A percentile compares a stretch with the other conserved stretches of the same genome.
phyloP scores from a whole-genome alignment of 1,140 invertebrate species.

The Euglossa dilemma region DNA sequence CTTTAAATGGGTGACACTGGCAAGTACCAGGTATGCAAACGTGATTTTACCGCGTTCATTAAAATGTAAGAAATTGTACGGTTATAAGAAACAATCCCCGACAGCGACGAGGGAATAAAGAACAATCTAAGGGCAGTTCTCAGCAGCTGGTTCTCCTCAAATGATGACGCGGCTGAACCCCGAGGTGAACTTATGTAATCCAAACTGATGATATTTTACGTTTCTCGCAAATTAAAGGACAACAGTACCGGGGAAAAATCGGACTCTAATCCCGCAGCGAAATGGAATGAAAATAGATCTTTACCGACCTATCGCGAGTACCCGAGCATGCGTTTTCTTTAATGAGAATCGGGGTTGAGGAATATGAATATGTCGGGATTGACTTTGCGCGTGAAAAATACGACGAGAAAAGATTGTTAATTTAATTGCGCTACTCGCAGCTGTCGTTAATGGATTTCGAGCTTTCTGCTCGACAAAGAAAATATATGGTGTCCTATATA shows the following conservation, averaged over 20 bases:
- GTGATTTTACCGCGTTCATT: neutral
- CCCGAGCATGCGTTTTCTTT: neutral
- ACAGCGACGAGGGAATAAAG: neutral
- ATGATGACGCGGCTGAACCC: neutral
- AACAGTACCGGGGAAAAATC: slow-evolving; percentile 37
- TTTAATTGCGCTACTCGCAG: neutral
- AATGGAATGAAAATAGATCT: slow-evolving; percentile 63
- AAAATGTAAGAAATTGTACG: slow-evolving; percentile 1
- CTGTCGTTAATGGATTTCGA: neutral
- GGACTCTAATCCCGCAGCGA: slow-evolving; percentile 37
- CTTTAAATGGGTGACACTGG: too few species aligned
- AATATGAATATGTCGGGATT: neutral
- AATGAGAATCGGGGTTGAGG: neutral
- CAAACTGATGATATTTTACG: slow-evolving; percentile 33
- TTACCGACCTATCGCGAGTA: neutral
- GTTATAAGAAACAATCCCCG: neutral
- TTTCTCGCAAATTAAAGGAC: slow-evolving; percentile 44
- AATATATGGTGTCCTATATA: neutral
- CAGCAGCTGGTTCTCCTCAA: neutral
- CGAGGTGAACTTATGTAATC: slow-evolving; percentile 11
- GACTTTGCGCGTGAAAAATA: neutral
- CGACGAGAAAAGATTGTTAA: neutral
- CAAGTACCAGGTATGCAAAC: neutral
- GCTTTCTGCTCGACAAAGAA: neutral
- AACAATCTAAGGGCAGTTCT: neutral